Evolutionary conservation across 2,888 invertebrate genomes (phyloP).

Genomic region (Cantharis rufa): DNA sequence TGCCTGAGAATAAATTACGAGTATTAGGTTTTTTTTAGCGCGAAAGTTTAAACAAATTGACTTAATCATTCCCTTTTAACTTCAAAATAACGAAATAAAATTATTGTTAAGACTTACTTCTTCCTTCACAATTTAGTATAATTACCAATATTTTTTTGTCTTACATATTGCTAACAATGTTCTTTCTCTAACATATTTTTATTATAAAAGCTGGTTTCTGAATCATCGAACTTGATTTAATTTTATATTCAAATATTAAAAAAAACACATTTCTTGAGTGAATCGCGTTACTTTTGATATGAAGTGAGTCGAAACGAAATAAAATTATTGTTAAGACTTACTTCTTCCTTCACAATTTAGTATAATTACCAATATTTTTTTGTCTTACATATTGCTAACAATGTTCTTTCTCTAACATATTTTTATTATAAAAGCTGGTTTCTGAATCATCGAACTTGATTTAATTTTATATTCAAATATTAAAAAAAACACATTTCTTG

Average conservation of each 20-base stretch:
- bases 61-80: not conserved
- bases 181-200: not conserved
- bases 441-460: not conserved
- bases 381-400: not conserved
- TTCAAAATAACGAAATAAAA: not conserved
- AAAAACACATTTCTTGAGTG: too few relatives aligned
- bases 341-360: not conserved
- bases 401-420: not conserved
- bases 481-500: not conserved
- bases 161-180: not conserved
- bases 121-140: not conserved
- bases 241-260: not conserved
- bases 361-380: too few relatives aligned
- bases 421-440: not conserved
- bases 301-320: too few relatives aligned
- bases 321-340: not conserved
- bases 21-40: not conserved
- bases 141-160: not conserved
- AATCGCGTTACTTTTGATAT: too few relatives aligned
- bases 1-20: slow-evolving; percentile 57
- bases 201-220: not conserved
- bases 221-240: not conserved
- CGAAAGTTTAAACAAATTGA: not conserved
- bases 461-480: not conserved
- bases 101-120: not conserved